These are phyloP conservation scores for Terrapene triunguis DNA, from an alignment of 2,113 vertebrate species.

Conservation along the genomic window DNA sequence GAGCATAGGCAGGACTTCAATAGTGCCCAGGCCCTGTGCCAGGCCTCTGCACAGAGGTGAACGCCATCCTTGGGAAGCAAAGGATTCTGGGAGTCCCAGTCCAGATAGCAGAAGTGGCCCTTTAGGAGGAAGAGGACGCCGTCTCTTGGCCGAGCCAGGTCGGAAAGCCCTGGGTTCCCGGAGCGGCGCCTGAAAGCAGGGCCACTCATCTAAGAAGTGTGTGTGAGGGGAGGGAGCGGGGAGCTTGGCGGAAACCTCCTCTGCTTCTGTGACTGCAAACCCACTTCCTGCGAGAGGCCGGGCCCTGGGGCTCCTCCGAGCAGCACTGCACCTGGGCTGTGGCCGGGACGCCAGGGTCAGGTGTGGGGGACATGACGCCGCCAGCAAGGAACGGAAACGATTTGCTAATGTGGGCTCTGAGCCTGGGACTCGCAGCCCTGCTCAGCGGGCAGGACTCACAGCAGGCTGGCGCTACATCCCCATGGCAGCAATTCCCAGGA, in stretches of 20 bases:
- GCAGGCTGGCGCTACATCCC: too few relatives aligned
- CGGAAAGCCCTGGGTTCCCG: fast-evolving
- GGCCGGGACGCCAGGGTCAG: not conserved
- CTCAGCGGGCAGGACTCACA: not conserved
- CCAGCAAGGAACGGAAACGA: not conserved
- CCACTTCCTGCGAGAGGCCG: not conserved
- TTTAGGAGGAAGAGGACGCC: fast-evolving
- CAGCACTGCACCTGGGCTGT: not conserved
- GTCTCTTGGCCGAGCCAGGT: not conserved
- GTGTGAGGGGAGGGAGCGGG: not conserved
- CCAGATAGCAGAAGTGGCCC: not conserved
- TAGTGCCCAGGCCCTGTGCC: not conserved
- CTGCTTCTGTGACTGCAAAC: not conserved
- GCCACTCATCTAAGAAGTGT: fast-evolving
- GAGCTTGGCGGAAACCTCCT: not conserved
- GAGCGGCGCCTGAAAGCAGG: not conserved
- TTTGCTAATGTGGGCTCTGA: not conserved
- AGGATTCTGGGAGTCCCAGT: not conserved
- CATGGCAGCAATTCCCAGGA: too few relatives aligned
- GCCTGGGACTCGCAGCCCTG: not conserved
- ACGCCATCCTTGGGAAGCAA: not conserved
- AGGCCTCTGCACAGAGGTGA: not conserved
- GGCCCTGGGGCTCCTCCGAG: not conserved
- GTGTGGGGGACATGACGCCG: not conserved
- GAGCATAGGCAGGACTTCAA: not conserved